Evolutionary conservation across 2,113 vertebrate genomes (phyloP), one percentile per base, ranked within the genome.

Genomic region (Misgurnus anguillicaudatus): DNA sequence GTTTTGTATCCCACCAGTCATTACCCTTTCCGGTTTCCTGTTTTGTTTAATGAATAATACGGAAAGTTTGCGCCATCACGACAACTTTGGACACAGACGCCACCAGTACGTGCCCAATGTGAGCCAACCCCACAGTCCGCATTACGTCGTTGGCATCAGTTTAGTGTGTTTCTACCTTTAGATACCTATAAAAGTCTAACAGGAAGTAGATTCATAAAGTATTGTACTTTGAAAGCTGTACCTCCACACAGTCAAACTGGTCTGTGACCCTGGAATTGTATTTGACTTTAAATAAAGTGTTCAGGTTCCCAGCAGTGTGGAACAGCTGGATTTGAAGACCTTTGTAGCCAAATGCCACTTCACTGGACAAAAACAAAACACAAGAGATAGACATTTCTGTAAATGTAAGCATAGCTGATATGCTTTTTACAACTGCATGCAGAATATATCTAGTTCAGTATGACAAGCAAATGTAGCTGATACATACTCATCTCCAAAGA

Each of bases 401-500:
- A 51, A 51, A 51, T 16, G 48, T 14, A 51, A 14, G 13, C 5
- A 51, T 14, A 51, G 14, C 4, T 51, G 48, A 4, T 5, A 51
- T 51, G 13, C 16, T 31, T 31, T 31, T 31, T 2, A 1, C 24
- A 31, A 31, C 24, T 31, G 24, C 24, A 31, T 31, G 31, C 24
- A 21, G 19, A 17, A 47, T 6, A 47, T 39, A 53, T 6, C 45
- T 13, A 14, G 24, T 63, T n/a, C 14, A 17, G 10, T 19, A 42
- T 55, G 51, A 62, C 9, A 42, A 17, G 21, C 58, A 64, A 48
- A 21, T 45, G 5, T 42, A 9, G 42, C 58, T 71, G 68, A 82
- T 80, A 96, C 98, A 94, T 93, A 99, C 98, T 99, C 97, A n/a
- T 99, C 97, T 86, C 97, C 98, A 92, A 95, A 99, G 4, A 96